These are phyloP conservation scores for Hyperoodon ampullatus DNA, from an alignment of 2,113 vertebrate genomes.

Conservation along the genomic window DNA sequence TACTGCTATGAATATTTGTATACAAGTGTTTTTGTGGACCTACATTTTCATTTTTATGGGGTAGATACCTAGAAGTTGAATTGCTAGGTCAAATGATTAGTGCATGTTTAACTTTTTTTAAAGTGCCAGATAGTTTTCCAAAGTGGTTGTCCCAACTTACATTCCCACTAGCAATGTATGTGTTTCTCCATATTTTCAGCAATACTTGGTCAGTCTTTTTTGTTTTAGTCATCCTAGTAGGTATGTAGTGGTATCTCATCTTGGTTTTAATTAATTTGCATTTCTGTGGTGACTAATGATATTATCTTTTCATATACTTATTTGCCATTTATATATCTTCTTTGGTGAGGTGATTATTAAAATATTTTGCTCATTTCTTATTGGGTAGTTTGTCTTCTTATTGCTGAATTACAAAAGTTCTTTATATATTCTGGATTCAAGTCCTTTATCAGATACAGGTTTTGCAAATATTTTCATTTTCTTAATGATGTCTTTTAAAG, in stretches of 20 bases:
- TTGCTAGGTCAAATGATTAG: background rate
- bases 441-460: background rate
- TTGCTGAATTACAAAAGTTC: background rate
- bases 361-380: background rate
- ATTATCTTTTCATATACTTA: background rate
- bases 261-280: background rate
- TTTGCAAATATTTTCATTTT: constrained; percentile 32
- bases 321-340: background rate
- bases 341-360: background rate
- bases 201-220: background rate
- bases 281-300: background rate
- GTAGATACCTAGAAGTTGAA: background rate
- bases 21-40: background rate
- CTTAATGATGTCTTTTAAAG: background rate
- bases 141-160: background rate
- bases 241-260: background rate
- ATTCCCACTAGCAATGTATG: background rate
- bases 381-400: background rate
- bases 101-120: background rate
- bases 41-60: background rate
- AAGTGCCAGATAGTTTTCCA: background rate
- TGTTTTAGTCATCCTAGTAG: background rate
- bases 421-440: background rate
- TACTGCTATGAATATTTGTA: background rate
- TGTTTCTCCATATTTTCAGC: background rate